These are phyloP conservation scores for Heliopora coerulea DNA, from an alignment of 92 coral and sea anemone species.

Conservation along the genomic window DNA sequence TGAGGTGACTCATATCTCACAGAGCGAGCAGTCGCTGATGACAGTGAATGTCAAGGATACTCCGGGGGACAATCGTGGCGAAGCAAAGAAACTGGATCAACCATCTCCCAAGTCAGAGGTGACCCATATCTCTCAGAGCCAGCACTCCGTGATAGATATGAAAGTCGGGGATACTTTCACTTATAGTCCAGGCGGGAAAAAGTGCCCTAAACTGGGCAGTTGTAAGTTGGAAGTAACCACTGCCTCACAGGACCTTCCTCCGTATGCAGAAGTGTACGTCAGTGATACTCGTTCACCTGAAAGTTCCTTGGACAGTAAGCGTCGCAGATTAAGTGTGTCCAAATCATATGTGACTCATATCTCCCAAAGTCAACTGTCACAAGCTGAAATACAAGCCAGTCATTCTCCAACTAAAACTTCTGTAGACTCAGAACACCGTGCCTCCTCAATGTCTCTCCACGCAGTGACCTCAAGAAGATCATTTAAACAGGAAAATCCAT, in stretches of 20 bases:
- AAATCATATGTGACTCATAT: neutral
- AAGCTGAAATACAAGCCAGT: neutral
- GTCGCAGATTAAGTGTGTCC: neutral
- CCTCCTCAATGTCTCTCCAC: neutral
- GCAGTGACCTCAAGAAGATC: no score
- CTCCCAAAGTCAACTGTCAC: conserved; percentile 7
- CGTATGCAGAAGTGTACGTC: no score
- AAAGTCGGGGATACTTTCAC: neutral
- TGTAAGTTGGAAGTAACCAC: conserved; percentile 2
- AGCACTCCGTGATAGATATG: neutral
- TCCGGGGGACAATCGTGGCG: no score
- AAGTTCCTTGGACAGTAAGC: neutral
- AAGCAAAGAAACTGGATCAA: no score
- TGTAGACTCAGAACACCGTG: neutral
- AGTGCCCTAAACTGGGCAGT: neutral
- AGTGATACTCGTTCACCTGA: conserved; percentile 18
- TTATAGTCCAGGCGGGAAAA: neutral
- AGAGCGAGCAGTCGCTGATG: neutral
- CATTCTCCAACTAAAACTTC: neutral
- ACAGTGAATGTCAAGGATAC: no score
- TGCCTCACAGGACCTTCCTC: conserved; percentile 3
- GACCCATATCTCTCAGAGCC: neutral
- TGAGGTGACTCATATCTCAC: conserved; percentile 15
- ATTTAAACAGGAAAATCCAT: no score
- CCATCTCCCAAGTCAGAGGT: neutral